phyloP scores from a whole-genome alignment of 2,797 vertebrate species.

The Chloroceryle inda region DNA sequence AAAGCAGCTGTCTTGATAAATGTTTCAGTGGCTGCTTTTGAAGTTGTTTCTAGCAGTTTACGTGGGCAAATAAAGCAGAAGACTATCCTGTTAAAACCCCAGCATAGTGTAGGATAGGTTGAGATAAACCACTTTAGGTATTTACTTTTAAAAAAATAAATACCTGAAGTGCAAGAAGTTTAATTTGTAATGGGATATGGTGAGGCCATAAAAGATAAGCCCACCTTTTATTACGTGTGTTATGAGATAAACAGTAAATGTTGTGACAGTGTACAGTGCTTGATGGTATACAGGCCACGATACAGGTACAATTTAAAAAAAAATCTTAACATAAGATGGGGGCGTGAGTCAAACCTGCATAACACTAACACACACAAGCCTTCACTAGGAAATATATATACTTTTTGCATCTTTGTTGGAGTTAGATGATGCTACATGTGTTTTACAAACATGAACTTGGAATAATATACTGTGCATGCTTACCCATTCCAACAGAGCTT shows the following conservation, averaged over 20 bases:
- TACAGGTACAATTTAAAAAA: background rate
- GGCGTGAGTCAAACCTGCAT: background rate
- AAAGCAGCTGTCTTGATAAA: background rate
- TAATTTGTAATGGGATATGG: background rate
- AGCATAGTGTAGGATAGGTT: background rate
- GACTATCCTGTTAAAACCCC: background rate
- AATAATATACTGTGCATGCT: conserved; percentile 52
- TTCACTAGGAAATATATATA: background rate
- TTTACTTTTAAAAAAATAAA: background rate
- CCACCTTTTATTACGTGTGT: background rate
- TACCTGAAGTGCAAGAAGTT: background rate
- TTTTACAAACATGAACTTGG: background rate
- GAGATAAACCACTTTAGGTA: background rate
- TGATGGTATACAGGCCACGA: background rate
- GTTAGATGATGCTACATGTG: background rate
- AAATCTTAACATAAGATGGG: background rate
- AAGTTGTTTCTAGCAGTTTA: background rate
- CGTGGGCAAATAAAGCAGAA: background rate
- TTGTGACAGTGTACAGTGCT: background rate
- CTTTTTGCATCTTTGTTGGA: background rate
- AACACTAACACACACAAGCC: background rate
- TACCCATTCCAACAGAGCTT: conserved; percentile 88
- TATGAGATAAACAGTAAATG: background rate
- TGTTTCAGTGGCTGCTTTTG: background rate
- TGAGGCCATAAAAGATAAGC: background rate